Evolutionary conservation across 2,113 vertebrate genomes (phyloP), one percentile per base, ranked within the genome.

Genomic region (Neomonachus schauinslandi): DNA sequence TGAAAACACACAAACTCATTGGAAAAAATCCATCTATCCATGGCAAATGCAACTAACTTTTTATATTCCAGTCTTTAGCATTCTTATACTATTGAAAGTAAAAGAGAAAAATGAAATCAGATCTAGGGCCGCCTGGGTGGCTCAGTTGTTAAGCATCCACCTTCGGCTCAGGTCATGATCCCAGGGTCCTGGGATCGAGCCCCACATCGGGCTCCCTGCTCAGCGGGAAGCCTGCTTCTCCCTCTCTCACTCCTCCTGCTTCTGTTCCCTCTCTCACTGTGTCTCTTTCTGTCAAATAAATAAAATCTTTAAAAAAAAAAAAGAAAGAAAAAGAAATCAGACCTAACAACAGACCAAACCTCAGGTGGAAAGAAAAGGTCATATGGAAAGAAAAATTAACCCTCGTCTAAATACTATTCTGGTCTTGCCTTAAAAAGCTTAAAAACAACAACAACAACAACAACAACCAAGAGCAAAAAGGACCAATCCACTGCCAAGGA

Each of bases 281-380:
- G 39, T 42, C 39, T 42, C 39, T 42, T 42, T 42, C 39, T 42
- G 39, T 42, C 39, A 42, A 42, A 42, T 42, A 42, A 42, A 42
- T 42, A 42, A 42, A 42, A 42, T 42, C 39, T 42, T 42, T 42
- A 42, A 42, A 42, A 42, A 1, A 42, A 42, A 42, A 42, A 42
- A 77, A 95, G 84, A 92, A 24, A 82, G n/a, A 65, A 96, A 71
- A 69, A 84, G 79, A 90, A 92, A 89, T 69, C 24, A 80, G 61
- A 83, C 59, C 49, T 82, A 92, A 81, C 12, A 55, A 74, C 5
- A 94, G 63, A 51, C n/a, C n/a, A 86, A 67, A 85, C 46, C 42
- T 67, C 71, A 81, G 36, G 16, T 1, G 26, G n/a, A 39, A 90
- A 91, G 49, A 72, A 85, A 97, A 42, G 31, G 22, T 89, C 53